Evolutionary conservation across 2,888 invertebrate genomes (phyloP).

Genomic region (Lithophane leautieri): DNA sequence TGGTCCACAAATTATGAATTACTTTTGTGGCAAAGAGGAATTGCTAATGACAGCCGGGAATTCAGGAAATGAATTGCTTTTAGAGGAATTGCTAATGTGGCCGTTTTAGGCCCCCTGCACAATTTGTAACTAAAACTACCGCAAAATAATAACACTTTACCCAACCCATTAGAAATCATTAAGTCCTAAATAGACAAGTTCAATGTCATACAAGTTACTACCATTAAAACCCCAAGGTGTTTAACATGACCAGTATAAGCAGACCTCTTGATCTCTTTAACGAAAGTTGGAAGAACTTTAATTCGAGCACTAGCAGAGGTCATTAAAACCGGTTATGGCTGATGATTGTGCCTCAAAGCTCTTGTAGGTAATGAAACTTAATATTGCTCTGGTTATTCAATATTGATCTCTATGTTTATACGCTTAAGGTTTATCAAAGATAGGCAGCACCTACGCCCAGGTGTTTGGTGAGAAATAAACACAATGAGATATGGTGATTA

Average conservation of each 20-base stretch:
- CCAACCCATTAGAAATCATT: constrained; percentile 73
- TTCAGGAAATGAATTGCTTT: no score
- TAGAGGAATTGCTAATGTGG: no score
- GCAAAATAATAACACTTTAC: constrained; percentile 59
- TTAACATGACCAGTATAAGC: constrained; percentile 63
- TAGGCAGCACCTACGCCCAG: constrained; percentile 46
- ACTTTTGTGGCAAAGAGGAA: no score
- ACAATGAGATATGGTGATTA: constrained; percentile 68
- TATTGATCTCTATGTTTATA: constrained; percentile 47
- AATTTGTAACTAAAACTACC: background rate
- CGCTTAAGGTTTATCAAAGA: constrained; percentile 34
- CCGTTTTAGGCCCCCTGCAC: no score
- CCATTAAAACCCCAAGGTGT: constrained; percentile 69
- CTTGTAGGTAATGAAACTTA: constrained; percentile 53
- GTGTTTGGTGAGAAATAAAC: constrained; percentile 64
- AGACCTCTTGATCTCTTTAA: constrained; percentile 60
- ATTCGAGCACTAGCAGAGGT: constrained; percentile 60
- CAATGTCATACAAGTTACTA: constrained; percentile 65
- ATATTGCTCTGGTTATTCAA: constrained; percentile 62
- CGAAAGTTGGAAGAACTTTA: constrained; percentile 45
- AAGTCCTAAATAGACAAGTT: constrained; percentile 72
- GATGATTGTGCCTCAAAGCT: constrained; percentile 73
- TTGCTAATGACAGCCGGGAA: no score
- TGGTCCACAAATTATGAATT: no score
- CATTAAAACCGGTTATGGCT: constrained; percentile 73